Percentiles rank a stretch among this genome's conserved stretches.
phyloP scores from a whole-genome alignment of 2,888 invertebrate species.

The Pogonocherus hispidulus region DNA sequence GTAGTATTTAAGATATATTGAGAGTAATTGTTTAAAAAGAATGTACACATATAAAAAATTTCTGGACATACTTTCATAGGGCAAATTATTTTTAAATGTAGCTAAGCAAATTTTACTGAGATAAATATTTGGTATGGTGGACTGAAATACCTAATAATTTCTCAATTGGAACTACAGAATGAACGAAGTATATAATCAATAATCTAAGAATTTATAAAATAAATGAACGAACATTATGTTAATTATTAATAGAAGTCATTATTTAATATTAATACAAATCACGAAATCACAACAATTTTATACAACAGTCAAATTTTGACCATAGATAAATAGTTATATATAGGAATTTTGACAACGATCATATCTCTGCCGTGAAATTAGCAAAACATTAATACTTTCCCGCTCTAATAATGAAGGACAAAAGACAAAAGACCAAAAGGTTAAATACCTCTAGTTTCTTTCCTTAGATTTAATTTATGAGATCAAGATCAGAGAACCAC shows the following conservation, averaged over 20 bases:
- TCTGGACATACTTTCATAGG: too few species aligned
- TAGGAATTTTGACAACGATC: too few species aligned
- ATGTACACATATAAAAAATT: too few species aligned
- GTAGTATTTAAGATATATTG: too few species aligned
- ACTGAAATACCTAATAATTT: conserved; percentile 1
- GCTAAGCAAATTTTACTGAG: not conserved
- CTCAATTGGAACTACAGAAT: not conserved
- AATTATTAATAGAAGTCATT: conserved; percentile 14
- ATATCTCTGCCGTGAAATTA: conserved; percentile 5
- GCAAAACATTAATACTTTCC: conserved; percentile 11
- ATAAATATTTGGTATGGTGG: not conserved
- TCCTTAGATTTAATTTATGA: too few species aligned
- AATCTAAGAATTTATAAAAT: conserved; percentile 13
- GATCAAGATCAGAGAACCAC: too few species aligned
- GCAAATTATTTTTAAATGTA: not conserved
- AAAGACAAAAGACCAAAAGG: too few species aligned
- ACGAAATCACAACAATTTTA: conserved; percentile 18
- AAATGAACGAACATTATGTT: conserved; percentile 4
- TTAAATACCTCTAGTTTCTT: too few species aligned
- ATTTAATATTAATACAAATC: not conserved
- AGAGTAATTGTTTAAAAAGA: too few species aligned
- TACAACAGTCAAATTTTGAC: conserved; percentile 6
- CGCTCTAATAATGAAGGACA: conserved; percentile 13
- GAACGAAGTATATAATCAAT: not conserved
- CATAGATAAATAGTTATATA: too few species aligned